A percentile compares a stretch with the other conserved stretches of the same genome.
Conservation (phyloP, 2,888 invertebrate genomes). For the Litoditis marina region DNA sequence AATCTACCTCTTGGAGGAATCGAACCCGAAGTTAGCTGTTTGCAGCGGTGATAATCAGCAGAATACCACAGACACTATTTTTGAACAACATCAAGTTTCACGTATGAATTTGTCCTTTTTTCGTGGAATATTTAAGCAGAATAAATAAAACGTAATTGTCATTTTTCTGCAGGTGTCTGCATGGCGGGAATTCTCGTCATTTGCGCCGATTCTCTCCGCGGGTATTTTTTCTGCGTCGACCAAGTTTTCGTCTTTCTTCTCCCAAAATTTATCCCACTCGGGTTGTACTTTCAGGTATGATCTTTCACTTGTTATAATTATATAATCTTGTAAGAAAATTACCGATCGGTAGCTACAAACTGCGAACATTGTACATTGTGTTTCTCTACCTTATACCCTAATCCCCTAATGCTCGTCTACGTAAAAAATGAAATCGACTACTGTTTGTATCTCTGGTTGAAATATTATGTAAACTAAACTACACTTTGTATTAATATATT, state of each 20-base stretch:
- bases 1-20: too few relatives aligned
- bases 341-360: too few relatives aligned
- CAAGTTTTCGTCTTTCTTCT: slow-evolving; percentile 52
- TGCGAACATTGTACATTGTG: background rate
- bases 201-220: slow-evolving; percentile 50
- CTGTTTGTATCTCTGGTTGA: background rate
- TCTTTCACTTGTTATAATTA: too few relatives aligned
- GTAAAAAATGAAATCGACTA: slow-evolving; percentile 1
- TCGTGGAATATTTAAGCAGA: background rate
- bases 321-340: too few relatives aligned
- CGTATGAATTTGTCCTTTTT: background rate
- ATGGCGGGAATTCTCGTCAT: slow-evolving; percentile 55
- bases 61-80: too few relatives aligned
- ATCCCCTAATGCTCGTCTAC: background rate
- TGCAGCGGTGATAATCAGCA: too few relatives aligned
- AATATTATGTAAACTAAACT: too few relatives aligned
- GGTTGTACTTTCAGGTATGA: slow-evolving; percentile 50
- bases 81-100: too few relatives aligned
- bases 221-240: slow-evolving; percentile 49
- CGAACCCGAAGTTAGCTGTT: too few relatives aligned
- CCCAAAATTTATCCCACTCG: slow-evolving; percentile 53
- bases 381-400: background rate
- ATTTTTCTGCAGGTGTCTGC: slow-evolving; percentile 48
- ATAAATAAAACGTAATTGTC: background rate
- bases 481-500: too few relatives aligned